Conservation (phyloP, 2,113 vertebrate genomes). For the Caretta caretta region DNA sequence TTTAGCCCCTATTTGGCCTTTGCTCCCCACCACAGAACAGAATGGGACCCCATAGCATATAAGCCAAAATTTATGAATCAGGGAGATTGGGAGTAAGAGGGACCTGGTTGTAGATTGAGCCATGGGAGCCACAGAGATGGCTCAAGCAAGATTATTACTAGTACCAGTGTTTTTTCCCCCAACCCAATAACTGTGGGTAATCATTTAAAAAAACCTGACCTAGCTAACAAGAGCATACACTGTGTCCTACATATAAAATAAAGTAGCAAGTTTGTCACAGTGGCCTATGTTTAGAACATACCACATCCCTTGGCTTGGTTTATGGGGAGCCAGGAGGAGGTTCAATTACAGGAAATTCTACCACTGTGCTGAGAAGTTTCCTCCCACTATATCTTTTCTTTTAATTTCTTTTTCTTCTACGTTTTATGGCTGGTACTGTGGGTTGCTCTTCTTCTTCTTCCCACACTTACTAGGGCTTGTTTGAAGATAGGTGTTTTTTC, state of each 20-base stretch:
- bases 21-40: not conserved
- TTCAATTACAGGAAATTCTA: not conserved
- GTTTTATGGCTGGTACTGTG: conserved; percentile 11
- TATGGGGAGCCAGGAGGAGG: not conserved
- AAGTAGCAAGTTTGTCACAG: not conserved
- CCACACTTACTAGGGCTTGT: conserved; percentile 14
- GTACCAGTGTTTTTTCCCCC: not conserved
- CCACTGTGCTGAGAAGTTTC: not conserved
- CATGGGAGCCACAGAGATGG: not conserved
- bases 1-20: not conserved
- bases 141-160: not conserved
- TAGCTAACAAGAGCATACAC: not conserved
- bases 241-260: not conserved
- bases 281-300: not conserved
- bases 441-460: conserved; percentile 48
- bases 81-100: not conserved
- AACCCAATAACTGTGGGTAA: not conserved
- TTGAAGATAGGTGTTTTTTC: conserved; percentile 20
- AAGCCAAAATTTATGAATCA: not conserved
- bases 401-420: not conserved
- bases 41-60: not conserved
- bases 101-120: not conserved
- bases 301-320: not conserved
- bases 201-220: not conserved
- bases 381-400: accelerated